These are phyloP conservation scores for Centroberyx gerrardi DNA, from an alignment of 2,797 vertebrate species.

Conservation along the genomic window DNA sequence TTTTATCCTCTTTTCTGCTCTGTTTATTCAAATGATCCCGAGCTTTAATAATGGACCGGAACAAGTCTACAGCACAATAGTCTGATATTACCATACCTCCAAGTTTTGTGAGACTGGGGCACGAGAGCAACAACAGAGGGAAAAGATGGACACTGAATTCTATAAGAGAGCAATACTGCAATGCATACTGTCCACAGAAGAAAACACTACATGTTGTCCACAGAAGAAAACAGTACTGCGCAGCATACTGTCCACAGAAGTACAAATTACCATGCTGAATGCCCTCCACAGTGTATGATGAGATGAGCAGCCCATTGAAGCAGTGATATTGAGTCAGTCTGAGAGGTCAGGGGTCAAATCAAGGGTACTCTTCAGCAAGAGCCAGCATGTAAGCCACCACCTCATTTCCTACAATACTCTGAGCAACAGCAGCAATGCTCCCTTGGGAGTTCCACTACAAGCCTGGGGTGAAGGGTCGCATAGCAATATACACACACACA, in stretches of 20 bases:
- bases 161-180: background rate
- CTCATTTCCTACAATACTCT: slow-evolving; percentile 42
- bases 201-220: background rate
- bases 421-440: slow-evolving; percentile 33
- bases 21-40: slow-evolving; percentile 59
- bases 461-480: slow-evolving; percentile 47
- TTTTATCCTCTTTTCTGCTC: slow-evolving; percentile 64
- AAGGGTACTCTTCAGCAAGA: slow-evolving; percentile 48
- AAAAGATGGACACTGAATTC: background rate
- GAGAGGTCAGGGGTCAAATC: slow-evolving; percentile 58
- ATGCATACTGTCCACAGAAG: slow-evolving; percentile 8
- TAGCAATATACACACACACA: slow-evolving; percentile 48
- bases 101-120: slow-evolving; percentile 8
- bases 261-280: slow-evolving; percentile 22
- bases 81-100: slow-evolving; percentile 24
- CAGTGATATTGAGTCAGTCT: slow-evolving; percentile 20
- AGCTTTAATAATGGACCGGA: slow-evolving; percentile 43
- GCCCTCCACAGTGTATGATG: slow-evolving; percentile 18
- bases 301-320: slow-evolving; percentile 46
- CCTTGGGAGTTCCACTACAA: slow-evolving; percentile 40
- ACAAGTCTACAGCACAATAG: slow-evolving; percentile 44
- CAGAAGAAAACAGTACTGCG: no score
- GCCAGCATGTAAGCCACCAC: slow-evolving; percentile 43
- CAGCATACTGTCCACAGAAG: slow-evolving; percentile 11
- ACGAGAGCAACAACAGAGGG: slow-evolving; percentile 13